A percentile compares a stretch with the other conserved stretches of the same genome.
Conservation (phyloP, 2,888 invertebrate genomes). For the Drosophila barbarae region DNA sequence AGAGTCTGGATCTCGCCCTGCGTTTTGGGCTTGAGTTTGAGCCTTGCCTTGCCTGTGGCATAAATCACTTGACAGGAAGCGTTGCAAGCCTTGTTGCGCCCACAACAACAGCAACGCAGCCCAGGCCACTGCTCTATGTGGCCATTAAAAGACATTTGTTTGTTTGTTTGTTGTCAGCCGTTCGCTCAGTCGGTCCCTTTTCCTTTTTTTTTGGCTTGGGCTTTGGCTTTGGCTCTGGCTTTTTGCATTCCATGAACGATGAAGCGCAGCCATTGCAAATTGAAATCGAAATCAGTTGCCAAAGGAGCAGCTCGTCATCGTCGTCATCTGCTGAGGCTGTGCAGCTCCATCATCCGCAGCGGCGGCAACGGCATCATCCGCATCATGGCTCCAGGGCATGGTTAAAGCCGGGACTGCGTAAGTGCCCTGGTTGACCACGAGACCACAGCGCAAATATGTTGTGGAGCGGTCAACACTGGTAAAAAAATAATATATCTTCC, state of each 20-base stretch:
- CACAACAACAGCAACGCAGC: constrained; percentile 54
- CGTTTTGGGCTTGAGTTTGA: constrained; percentile 19
- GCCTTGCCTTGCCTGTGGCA: constrained; percentile 62
- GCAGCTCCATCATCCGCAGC: constrained; percentile 29
- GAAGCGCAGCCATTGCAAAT: constrained; percentile 56
- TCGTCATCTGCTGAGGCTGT: constrained; percentile 10
- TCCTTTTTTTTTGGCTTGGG: constrained; percentile 1
- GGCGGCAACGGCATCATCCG: constrained; percentile 20
- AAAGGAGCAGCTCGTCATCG: constrained; percentile 46
- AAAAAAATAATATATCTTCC: no score
- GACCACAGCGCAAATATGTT: constrained; percentile 58
- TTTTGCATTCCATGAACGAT: constrained; percentile 50
- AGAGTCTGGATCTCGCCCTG: constrained; percentile 17
- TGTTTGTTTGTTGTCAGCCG: constrained; percentile 41
- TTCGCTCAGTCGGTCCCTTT: neutral
- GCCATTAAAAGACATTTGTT: constrained; percentile 75
- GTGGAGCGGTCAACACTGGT: constrained; percentile 11
- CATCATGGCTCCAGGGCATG: constrained; percentile 40
- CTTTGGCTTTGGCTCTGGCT: constrained; percentile 33
- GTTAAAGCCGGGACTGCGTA: constrained; percentile 50
- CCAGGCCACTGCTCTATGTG: constrained; percentile 56
- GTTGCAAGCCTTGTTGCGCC: constrained; percentile 72
- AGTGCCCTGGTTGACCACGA: constrained; percentile 68
- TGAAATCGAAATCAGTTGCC: constrained; percentile 74
- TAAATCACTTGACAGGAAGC: constrained; percentile 75